phyloP scores from a whole-genome alignment of 2,797 vertebrate species.

The Bufotes viridis region DNA sequence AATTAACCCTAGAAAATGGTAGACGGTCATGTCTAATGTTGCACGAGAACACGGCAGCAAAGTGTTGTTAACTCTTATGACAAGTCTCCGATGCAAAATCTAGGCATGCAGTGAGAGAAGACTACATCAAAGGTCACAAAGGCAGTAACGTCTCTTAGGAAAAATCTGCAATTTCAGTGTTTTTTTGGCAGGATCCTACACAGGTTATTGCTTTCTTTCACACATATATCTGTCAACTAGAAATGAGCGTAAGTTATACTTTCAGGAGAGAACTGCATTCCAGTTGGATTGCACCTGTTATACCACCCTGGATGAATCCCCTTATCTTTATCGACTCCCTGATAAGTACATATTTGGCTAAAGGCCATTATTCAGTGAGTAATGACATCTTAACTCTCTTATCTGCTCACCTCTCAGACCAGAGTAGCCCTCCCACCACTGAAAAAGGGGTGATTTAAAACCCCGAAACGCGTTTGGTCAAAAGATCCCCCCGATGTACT shows the following conservation, averaged over 20 bases:
- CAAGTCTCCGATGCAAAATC: neutral
- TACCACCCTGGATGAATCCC: neutral
- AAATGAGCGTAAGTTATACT: neutral
- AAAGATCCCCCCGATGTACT: too few relatives aligned
- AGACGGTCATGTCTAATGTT: neutral
- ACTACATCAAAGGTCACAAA: neutral
- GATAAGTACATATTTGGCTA: neutral
- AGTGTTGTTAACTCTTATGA: neutral
- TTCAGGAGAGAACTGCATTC: neutral
- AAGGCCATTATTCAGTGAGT: neutral
- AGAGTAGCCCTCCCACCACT: neutral
- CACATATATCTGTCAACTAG: conserved; percentile 12
- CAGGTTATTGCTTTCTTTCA: conserved; percentile 1
- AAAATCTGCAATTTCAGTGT: neutral
- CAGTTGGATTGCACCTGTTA: neutral
- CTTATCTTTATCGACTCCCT: neutral
- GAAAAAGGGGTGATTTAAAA: too few relatives aligned
- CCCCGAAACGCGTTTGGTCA: too few relatives aligned
- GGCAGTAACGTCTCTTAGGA: neutral
- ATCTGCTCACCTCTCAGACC: neutral
- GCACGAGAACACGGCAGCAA: neutral
- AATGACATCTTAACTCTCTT: neutral
- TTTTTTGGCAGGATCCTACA: neutral
- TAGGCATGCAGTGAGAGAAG: neutral
- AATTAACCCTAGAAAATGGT: neutral